Evolutionary conservation across 2,888 invertebrate species (phyloP), one percentile per base, ranked within the genome.

Genomic region (Apeira syringaria): DNA sequence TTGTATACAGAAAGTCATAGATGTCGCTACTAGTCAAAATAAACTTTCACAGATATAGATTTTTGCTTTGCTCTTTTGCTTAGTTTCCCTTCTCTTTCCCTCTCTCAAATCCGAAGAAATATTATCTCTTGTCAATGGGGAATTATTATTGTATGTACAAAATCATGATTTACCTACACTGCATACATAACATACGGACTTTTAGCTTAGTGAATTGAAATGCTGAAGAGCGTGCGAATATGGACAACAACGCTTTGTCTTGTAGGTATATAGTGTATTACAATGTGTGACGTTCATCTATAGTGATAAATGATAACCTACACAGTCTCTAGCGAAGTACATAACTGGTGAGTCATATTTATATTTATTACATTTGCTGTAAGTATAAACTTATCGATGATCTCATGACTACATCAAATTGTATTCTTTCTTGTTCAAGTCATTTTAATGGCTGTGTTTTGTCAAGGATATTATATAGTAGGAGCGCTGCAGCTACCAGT

Each of bases 341-440:
- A 20, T 37, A 37, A 67, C 68, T 73, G 83, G 88, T 90, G 90
- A 90, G 89, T 90, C 90, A 90, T 85, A 81, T 87, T 88, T 90
- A 90, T 86, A 88, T 89, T 87, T 90, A 88, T 80, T 83, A 77
- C 80, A 77, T 89, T 83, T 86, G 80, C 79, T 76, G 74, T 77
- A 61, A 2, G 4, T 77, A 61, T 86, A 68, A 53, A 72, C 66
- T 60, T 70, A 88, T 87, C 84, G 88, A 88, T 90, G 89, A 88
- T 86, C 87, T 88, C 90, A 89, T 86, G 20, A 7, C 20, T 20
- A 75, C 61, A 59, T 68, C 65, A 64, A 70, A 64, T 65, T 68
- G 59, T 64, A 36, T 39, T 46, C 55, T 56, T 64, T 59, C 59
- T 64, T 48, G 56, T 59, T 64, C 60, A 62, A n/a, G n/a, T n/a